Evolutionary conservation across 2,113 vertebrate genomes (phyloP), one percentile per base, ranked within the genome.

Genomic region (Anthoscopus minutus): DNA sequence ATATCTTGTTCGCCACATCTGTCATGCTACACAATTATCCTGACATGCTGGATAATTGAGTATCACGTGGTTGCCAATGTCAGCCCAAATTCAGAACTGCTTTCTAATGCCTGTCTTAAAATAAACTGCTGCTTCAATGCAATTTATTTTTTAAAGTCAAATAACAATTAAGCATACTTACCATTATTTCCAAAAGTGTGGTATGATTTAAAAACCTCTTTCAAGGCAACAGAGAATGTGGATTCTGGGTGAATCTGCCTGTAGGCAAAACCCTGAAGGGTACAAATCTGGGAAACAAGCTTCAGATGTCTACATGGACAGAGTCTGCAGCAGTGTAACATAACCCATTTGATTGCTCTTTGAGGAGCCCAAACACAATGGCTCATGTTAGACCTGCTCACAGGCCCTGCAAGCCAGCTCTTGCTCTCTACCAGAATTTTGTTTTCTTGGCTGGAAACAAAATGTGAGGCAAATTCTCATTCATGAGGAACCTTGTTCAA

Each of bases 391-490:
- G 53, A 37, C 53, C 11, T 20, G 4, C 18, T 71, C 38, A 54
- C 14, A 74, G 31, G 3, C 44, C 23, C 14, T 58, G 20, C 38
- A 65, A 37, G 33, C 35, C 61, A 85, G 30, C 8, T 62, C 20
- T 84, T 73, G 15, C 37, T 89, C 9, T 51, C 47, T 51, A 19
- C 13, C 14, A 58, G 5, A 37, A 12, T 65, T 54, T 53, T 66
- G 13, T 17, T 72, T 11, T 53, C 31, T 73, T 81, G 25, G 7
- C 33, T 87, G 44, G n/a, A 81, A 94, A 91, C 17, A 69, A 8
- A 40, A 2, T 2, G 0, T 17, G 7, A 19, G 4, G 28, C 2
- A 12, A 22, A 35, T 57, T 57, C 19, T 74, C 17, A 15, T 58
- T 88, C 37, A 65, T 28, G 27, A 73, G 17, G 38, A 77, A 5